phyloP scores from a whole-genome alignment of 2,797 vertebrate genomes.

The Apodemus agrarius region DNA sequence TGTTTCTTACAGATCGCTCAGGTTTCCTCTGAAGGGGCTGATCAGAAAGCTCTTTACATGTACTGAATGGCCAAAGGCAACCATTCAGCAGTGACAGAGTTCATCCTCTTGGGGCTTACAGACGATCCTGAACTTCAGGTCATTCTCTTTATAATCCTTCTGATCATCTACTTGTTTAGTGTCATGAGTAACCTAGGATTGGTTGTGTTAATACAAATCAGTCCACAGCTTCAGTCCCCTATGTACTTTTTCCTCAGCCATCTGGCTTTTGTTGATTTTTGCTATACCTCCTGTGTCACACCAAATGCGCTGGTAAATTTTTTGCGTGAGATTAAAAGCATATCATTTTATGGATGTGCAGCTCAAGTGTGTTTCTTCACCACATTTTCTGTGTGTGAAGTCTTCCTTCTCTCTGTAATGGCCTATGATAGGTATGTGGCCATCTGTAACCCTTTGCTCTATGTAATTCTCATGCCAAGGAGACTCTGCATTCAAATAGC shows the following conservation, averaged over 20 bases:
- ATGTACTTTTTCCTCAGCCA: conserved; percentile 76
- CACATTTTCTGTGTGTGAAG: conserved; percentile 57
- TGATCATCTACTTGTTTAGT: conserved; percentile 56
- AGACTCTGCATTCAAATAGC: conserved; percentile 59
- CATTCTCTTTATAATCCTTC: conserved; percentile 18
- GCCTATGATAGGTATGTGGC: conserved; percentile 57
- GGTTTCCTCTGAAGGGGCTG: neutral
- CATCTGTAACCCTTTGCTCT: conserved; percentile 59
- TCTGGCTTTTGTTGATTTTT: conserved; percentile 71
- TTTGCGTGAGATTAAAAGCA: conserved; percentile 58
- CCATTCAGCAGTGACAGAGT: conserved; percentile 10
- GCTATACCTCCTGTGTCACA: conserved; percentile 38
- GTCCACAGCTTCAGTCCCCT: conserved; percentile 57
- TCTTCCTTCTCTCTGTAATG: conserved; percentile 62
- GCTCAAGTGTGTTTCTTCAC: conserved; percentile 63
- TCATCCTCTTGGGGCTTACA: conserved; percentile 56
- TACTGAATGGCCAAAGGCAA: conserved; percentile 16
- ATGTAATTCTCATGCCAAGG: conserved; percentile 61
- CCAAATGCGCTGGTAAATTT: conserved; percentile 51
- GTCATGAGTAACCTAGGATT: conserved; percentile 37
- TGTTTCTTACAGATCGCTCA: neutral
- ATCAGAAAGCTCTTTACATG: neutral
- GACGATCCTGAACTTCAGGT: neutral
- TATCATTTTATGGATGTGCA: conserved; percentile 48
- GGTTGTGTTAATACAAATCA: conserved; percentile 47